Base-by-base conservation (phyloP, 2,888 invertebrate species). In the Nowickia ferox region DNA sequence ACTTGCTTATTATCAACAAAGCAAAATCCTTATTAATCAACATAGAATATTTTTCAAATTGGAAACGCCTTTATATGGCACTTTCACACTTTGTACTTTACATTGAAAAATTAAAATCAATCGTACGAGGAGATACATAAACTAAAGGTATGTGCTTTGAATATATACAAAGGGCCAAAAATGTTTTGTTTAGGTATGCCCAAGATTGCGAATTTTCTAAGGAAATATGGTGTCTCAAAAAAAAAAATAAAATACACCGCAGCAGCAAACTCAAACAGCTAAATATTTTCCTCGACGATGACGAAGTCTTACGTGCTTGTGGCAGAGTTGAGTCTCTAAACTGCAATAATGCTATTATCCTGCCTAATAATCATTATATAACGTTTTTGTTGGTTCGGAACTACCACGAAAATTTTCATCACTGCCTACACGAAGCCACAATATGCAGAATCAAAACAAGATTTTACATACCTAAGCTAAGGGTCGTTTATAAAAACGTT, bases 391-490 rank as follows among this genome's bases (percentile, higher is more conserved):
- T 66, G n/a, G 48, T 48, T 5, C 48, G 30, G 8, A 9, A 38
- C 6, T 66, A 48, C 6, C 30, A 66, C 11, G 48, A 66, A 66
- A 30, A 55, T 55, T 69, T 15, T 55, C 55, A 72, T 59, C 46
- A 72, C 15, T 59, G 59, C n/a, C n/a, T 72, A 1, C 87, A 88
- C 17, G 84, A 88, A 66, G 76, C 87, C 0, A 55, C 72, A 0
- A 78, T 88, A 1, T 84, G 84, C 22, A 78, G 71, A 44, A 84
- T 88, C 38, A 87, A 77, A 71, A 22, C 76, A 15, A 38, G 38
- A 1, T 84, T 81, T 44, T 87, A 87, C 17, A 86, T 87, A 44
- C 84, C 88, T 8, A 42, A 15, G 19, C 75, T 85, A 8, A 81
- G 85, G 40, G 68, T 66, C 0, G 9, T 87, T 6, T 87, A 83